A percentile compares a stretch with the other conserved stretches of the same genome.
phyloP scores from a whole-genome alignment of 2,888 invertebrate species.

The Nemotelus nigrinus region DNA sequence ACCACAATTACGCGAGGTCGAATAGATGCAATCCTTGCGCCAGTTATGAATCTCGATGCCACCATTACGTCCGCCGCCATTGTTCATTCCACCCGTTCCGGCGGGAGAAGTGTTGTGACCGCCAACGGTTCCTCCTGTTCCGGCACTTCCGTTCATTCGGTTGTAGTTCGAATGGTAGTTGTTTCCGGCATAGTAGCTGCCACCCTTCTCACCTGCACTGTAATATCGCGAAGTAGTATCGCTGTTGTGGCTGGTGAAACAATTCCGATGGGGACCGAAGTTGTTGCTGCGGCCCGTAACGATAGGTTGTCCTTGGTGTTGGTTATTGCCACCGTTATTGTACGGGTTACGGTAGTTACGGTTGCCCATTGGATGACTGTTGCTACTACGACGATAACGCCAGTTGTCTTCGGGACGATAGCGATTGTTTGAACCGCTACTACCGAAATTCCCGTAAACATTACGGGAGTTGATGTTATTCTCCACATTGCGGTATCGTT shows the following conservation, averaged over 20 bases:
- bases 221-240: constrained; percentile 52
- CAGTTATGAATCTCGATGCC: constrained; percentile 60
- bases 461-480: constrained; percentile 14
- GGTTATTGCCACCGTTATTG: neutral
- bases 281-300: constrained; percentile 11
- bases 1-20: constrained; percentile 58
- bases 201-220: constrained; percentile 8
- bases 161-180: constrained; percentile 23
- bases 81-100: neutral
- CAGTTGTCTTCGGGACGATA: constrained; percentile 58
- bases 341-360: constrained; percentile 47
- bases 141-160: constrained; percentile 6
- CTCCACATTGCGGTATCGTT: constrained; percentile 40
- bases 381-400: constrained; percentile 59
- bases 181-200: constrained; percentile 29
- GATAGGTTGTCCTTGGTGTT: constrained; percentile 6
- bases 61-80: constrained; percentile 33
- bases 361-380: constrained; percentile 50
- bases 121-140: neutral
- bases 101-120: neutral
- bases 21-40: constrained; percentile 62
- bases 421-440: constrained; percentile 13
- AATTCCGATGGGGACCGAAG: constrained; percentile 49
- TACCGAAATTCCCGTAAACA: constrained; percentile 29
- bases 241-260: constrained; percentile 54